Evolutionary conservation across 2,888 invertebrate species (phyloP), one percentile per base, ranked within the genome.

Genomic region (Rhingia rostrata): DNA sequence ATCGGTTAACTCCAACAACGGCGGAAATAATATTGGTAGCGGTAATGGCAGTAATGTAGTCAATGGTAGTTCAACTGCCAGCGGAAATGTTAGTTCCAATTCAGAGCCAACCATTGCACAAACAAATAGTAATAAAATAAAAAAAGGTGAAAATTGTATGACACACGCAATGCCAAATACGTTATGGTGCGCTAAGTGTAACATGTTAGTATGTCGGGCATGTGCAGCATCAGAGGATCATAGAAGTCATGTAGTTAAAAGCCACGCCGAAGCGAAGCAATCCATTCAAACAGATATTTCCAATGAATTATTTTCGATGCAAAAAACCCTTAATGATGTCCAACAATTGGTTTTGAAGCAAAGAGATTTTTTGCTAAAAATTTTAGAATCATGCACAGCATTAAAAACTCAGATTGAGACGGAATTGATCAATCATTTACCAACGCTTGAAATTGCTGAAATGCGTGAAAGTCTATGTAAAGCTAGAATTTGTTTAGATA

Each of bases 351-450:
- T 94, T 78, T 92, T 93, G 91, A 94, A 95, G 88, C 95, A 95
- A 90, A 93, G 95, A 87, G 94, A 95, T 88, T 95, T 95, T 90
- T 91, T 95, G 86, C 92, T 95, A 83, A 95, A 95, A 89, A 94
- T 95, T 60, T 92, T 95, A 83, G 95, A 96, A 89, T 94, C 95
- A 45, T 95, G 95, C 90, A 94, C 95, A 56, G 94, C 95, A 78
- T 91, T 96, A 58, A 95, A 95, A 90, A 94, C 95, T 75, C 95
- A 95, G 91, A 94, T 96, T 61, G 95, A 95, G 91, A 94, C 94
- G 60, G 95, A 95, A 89, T 92, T 96, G 86, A 94, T 94, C 85
- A 94, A 94, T 88, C 94, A 95, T 87, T 93, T 94, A 89, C 93
- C 94, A 51, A 94, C 94, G 81, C 92, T 94, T 86, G 95, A 95